Evolutionary conservation across 2,113 vertebrate genomes (phyloP).

Genomic region (Geococcyx californianus): DNA sequence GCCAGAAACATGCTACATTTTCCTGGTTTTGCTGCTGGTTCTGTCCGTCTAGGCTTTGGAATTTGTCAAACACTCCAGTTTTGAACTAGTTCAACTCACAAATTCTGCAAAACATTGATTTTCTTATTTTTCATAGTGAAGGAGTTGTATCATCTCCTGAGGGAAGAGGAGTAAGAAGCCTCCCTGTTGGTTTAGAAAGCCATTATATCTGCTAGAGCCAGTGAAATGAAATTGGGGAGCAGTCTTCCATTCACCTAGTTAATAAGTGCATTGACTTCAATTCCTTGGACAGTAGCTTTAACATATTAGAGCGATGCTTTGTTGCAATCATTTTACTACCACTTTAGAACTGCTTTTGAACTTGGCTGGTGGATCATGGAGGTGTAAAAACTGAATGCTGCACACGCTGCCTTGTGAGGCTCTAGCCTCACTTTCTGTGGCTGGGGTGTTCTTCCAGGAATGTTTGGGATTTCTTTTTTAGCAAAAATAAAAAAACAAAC

Average conservation of each 20-base stretch:
- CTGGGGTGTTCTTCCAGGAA: not conserved
- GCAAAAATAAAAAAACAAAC: no score
- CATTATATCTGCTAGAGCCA: not conserved
- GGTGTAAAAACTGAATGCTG: not conserved
- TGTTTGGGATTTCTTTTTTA: no score
- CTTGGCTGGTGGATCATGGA: not conserved
- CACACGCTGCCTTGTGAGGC: not conserved
- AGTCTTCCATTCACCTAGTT: not conserved
- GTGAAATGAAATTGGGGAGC: not conserved
- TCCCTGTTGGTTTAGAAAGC: not conserved
- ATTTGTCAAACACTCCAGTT: not conserved
- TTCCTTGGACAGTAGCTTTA: not conserved
- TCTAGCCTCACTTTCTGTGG: not conserved
- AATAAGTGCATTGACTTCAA: not conserved
- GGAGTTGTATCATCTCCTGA: not conserved
- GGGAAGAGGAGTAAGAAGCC: not conserved
- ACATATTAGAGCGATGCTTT: not conserved
- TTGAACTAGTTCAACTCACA: not conserved
- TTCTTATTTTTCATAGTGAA: not conserved
- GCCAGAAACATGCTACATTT: rapidly evolving
- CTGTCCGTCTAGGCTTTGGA: not conserved
- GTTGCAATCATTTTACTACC: not conserved
- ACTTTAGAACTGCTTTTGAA: not conserved
- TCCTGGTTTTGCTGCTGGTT: not conserved
- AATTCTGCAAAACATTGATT: not conserved